Percentiles rank a stretch among this genome's conserved stretches.
These are phyloP conservation scores for Acanthopleura granulata DNA, from an alignment of 2,888 invertebrate genomes.

Conservation along the genomic window DNA sequence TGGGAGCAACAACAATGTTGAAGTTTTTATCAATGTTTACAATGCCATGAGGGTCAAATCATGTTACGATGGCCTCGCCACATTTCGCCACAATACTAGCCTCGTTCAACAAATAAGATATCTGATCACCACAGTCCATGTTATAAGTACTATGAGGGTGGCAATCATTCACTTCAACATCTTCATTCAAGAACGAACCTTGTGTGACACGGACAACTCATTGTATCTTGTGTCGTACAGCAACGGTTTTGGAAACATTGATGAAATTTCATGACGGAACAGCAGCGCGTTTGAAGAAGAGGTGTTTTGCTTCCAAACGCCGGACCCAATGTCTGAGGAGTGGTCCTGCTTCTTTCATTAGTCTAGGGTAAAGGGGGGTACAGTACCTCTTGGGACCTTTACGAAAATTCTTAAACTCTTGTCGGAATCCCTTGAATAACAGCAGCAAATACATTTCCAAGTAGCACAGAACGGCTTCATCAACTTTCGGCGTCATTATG, in stretches of 20 bases:
- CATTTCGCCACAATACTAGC: neutral
- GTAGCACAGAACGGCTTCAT: neutral
- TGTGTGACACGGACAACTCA: neutral
- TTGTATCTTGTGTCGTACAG: neutral
- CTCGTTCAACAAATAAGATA: neutral
- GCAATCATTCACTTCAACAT: neutral
- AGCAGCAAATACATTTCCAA: neutral
- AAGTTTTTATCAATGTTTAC: neutral
- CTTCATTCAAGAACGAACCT: no score
- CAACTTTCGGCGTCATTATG: neutral
- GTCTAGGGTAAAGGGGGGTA: no score
- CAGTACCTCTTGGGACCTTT: neutral
- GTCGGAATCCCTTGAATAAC: neutral
- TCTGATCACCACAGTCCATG: neutral
- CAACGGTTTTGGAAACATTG: neutral
- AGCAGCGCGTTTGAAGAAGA: neutral
- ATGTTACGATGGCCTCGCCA: no score
- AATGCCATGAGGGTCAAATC: no score
- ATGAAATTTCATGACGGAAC: constrained; percentile 3
- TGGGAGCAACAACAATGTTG: neutral
- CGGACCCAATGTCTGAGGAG: neutral
- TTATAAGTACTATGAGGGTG: neutral
- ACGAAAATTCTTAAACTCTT: neutral
- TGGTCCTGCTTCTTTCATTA: neutral
- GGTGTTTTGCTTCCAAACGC: constrained; percentile 13